Percentiles rank a stretch among this genome's conserved stretches.
phyloP scores from a whole-genome alignment of 2,113 vertebrate genomes.

The Lichenostomus cassidix region DNA sequence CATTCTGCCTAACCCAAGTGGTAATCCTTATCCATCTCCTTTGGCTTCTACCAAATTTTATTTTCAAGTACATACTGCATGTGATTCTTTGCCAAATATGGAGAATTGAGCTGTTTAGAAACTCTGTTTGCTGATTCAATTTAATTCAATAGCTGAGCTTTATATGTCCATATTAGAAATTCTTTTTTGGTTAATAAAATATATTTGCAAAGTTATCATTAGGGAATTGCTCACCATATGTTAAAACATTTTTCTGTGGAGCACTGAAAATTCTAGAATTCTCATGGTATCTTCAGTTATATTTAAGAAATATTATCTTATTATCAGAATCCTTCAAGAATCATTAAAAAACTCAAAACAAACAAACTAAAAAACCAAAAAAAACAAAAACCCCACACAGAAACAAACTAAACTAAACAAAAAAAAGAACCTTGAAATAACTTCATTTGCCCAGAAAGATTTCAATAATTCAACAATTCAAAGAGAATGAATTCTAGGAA shows the following conservation, averaged over 20 bases:
- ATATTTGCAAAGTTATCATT: background rate
- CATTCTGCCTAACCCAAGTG: background rate
- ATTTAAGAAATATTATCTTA: background rate
- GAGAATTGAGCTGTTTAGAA: background rate
- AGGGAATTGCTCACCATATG: background rate
- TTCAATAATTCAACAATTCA: background rate
- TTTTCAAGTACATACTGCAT: background rate
- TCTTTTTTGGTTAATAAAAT: background rate
- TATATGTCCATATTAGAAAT: background rate
- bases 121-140: background rate
- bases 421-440: background rate
- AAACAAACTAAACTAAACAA: background rate
- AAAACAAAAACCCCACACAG: too few relatives aligned
- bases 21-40: background rate
- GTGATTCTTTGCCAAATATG: background rate
- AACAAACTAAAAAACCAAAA: too few relatives aligned
- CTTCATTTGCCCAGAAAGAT: background rate
- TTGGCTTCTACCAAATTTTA: conserved; percentile 2
- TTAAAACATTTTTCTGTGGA: conserved; percentile 31
- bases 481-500: background rate
- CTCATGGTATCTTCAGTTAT: background rate
- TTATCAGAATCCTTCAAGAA: background rate
- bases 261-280: conserved; percentile 25
- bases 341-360: background rate
- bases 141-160: conserved; percentile 13